phyloP scores from a whole-genome alignment of 2,888 invertebrate genomes.

The Abrostola triplasia region DNA sequence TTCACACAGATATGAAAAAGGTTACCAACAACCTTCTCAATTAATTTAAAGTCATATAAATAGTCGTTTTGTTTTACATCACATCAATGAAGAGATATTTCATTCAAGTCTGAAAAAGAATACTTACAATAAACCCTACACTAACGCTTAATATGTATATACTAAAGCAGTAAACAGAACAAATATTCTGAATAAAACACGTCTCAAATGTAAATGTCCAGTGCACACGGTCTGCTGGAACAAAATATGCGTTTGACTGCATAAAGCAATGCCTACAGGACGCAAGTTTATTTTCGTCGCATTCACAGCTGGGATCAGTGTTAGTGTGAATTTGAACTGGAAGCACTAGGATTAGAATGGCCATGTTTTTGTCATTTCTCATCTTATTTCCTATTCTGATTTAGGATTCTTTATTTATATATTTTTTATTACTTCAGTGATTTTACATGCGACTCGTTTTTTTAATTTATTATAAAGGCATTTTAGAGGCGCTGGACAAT shows the following conservation, averaged over 20 bases:
- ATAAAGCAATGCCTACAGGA: slow-evolving; percentile 19
- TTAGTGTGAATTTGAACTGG: slow-evolving; percentile 15
- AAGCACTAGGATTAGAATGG: slow-evolving; percentile 6
- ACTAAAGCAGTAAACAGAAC: not conserved
- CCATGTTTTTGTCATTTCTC: not conserved
- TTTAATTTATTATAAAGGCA: too few relatives aligned
- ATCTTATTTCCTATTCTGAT: not conserved
- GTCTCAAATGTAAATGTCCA: slow-evolving; percentile 1
- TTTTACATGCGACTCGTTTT: too few relatives aligned
- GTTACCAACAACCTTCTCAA: too few relatives aligned
- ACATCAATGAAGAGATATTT: too few relatives aligned
- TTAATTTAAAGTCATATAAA: too few relatives aligned
- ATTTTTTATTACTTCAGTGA: too few relatives aligned
- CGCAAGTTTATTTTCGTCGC: slow-evolving; percentile 38
- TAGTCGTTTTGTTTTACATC: too few relatives aligned
- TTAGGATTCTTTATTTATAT: not conserved
- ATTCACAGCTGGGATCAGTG: slow-evolving; percentile 29
- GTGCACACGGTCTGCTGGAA: slow-evolving; percentile 21
- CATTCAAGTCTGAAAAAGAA: too few relatives aligned
- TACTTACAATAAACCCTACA: too few relatives aligned
- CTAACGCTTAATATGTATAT: too few relatives aligned
- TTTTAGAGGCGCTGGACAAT: too few relatives aligned
- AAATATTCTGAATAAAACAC: not conserved
- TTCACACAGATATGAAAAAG: too few relatives aligned
- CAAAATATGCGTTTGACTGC: slow-evolving; percentile 32